phyloP scores from a whole-genome alignment of 2,113 vertebrate genomes.

The Ovibos moschatus region DNA sequence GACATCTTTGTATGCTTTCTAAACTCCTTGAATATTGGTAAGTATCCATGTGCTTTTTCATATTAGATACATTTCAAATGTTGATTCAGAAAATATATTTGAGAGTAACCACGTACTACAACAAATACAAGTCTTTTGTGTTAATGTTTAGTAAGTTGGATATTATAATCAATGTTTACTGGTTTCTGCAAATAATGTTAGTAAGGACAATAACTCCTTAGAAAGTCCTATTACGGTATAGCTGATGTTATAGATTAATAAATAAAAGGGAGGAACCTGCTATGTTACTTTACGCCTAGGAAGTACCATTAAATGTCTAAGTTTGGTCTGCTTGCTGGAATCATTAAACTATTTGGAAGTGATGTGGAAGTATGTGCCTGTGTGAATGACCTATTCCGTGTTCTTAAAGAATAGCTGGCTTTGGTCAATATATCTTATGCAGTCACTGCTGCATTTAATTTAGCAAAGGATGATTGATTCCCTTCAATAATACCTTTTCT shows the following conservation, averaged over 20 bases:
- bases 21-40: background rate
- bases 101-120: background rate
- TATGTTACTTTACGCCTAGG: background rate
- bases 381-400: background rate
- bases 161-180: background rate
- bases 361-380: background rate
- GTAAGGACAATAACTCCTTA: background rate
- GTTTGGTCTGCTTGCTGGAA: background rate
- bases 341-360: background rate
- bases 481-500: background rate
- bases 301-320: background rate
- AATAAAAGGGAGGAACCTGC: background rate
- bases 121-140: conserved; percentile 8
- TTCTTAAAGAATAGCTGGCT: background rate
- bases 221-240: background rate
- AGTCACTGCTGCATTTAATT: background rate
- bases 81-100: background rate
- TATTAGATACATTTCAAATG: conserved; percentile 21
- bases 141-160: background rate
- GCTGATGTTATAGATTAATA: background rate
- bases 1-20: background rate
- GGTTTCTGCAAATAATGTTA: background rate
- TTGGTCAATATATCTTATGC: background rate
- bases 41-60: background rate
- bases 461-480: background rate